Evolutionary conservation across 2,888 invertebrate species (phyloP).

Genomic region (Bombylius major): DNA sequence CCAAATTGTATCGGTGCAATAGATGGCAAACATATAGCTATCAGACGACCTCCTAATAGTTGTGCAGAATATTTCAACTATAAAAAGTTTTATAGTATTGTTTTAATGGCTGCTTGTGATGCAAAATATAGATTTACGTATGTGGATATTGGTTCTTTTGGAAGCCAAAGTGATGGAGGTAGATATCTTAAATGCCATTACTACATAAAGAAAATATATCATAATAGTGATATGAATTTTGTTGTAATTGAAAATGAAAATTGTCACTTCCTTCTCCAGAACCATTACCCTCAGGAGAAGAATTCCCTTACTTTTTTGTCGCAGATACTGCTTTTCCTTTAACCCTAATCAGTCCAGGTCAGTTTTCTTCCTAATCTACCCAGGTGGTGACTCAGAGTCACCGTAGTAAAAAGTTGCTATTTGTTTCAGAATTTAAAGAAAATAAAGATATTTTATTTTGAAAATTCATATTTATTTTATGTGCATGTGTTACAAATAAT

Average conservation of each 20-base stretch:
- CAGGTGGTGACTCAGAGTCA: too few relatives aligned
- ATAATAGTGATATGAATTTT: too few relatives aligned
- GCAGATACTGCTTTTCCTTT: slow-evolving; percentile 9
- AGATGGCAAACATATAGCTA: not conserved
- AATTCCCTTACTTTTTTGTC: slow-evolving; percentile 7
- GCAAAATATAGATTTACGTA: not conserved
- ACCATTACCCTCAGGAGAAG: not conserved
- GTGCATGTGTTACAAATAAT: too few relatives aligned
- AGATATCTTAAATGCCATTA: not conserved
- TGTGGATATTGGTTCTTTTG: not conserved
- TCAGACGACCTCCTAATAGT: not conserved
- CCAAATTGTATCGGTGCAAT: slow-evolving; percentile 17
- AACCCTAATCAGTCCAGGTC: too few relatives aligned
- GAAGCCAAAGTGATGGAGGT: not conserved
- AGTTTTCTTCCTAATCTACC: too few relatives aligned
- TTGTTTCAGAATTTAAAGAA: too few relatives aligned
- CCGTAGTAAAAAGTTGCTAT: too few relatives aligned
- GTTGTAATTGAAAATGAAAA: too few relatives aligned
- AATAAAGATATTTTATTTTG: too few relatives aligned
- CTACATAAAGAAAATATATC: too few relatives aligned
- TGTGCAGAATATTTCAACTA: not conserved
- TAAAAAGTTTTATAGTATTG: not conserved
- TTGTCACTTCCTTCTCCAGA: not conserved
- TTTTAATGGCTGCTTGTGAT: not conserved
- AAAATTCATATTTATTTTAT: too few relatives aligned